Evolutionary conservation across 2,888 invertebrate species (phyloP).

Genomic region (Macrosiphum euphorbiae): DNA sequence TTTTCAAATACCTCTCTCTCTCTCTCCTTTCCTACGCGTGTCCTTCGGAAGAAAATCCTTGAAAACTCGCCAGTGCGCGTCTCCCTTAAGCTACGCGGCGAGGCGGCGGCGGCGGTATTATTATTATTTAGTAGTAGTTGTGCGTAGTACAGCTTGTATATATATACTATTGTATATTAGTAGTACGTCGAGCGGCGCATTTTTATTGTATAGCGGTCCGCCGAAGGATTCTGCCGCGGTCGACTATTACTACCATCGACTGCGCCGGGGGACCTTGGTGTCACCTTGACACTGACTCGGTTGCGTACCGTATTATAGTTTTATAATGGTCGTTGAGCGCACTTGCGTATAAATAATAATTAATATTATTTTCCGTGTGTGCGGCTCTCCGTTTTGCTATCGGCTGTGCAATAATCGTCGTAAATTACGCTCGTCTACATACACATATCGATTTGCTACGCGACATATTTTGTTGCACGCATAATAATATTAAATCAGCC

Average conservation of each 20-base stretch:
- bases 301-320: background rate
- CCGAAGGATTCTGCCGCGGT: constrained; percentile 46
- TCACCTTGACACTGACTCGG: constrained; percentile 63
- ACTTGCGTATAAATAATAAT: background rate
- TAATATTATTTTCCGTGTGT: background rate
- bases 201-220: constrained; percentile 35
- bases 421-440: background rate
- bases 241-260: background rate
- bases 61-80: constrained; percentile 20
- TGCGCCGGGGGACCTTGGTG: constrained; percentile 44
- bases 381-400: background rate
- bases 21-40: background rate
- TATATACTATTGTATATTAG: background rate
- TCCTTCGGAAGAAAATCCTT: constrained; percentile 41
- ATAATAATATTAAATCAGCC: background rate
- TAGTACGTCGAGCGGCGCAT: background rate
- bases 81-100: background rate
- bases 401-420: constrained; percentile 35
- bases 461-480: background rate
- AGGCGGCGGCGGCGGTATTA: background rate
- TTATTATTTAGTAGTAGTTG: constrained; percentile 4
- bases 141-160: background rate
- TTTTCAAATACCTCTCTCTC: background rate
- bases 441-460: background rate
- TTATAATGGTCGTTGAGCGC: background rate